phyloP scores from a whole-genome alignment of 2,113 vertebrate genomes.

The Brachirus orientalis region DNA sequence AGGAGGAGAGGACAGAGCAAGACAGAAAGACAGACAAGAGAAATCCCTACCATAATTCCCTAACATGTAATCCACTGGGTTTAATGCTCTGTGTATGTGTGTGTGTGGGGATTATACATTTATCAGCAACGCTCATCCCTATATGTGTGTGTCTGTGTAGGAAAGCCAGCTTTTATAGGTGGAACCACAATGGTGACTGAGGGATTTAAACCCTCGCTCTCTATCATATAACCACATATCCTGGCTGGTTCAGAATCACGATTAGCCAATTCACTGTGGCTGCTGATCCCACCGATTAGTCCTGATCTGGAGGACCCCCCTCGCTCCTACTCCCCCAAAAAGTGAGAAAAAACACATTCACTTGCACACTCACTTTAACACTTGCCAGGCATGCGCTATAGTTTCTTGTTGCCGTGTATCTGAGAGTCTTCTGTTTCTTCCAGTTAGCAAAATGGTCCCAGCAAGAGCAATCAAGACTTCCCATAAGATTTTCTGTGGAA shows the following conservation, averaged over 20 bases:
- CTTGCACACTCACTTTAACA: conserved; percentile 18
- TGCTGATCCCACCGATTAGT: conserved; percentile 69
- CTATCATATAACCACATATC: conserved; percentile 82
- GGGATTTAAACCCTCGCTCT: conserved; percentile 74
- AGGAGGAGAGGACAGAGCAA: conserved; percentile 69
- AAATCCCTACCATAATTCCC: conserved; percentile 82
- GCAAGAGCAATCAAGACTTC: conserved; percentile 30
- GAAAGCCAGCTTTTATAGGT: conserved; percentile 70
- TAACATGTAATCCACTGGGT: conserved; percentile 80
- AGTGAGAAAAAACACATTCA: conserved; percentile 9
- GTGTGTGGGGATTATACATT: conserved; percentile 77
- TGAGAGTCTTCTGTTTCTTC: not conserved
- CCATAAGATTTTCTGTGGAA: conserved; percentile 22
- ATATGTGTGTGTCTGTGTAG: conserved; percentile 37
- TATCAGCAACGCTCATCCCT: conserved; percentile 77
- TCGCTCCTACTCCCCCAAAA: too few relatives aligned
- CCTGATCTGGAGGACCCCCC: conserved; percentile 60
- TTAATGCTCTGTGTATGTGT: conserved; percentile 71
- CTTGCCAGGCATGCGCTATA: conserved; percentile 41
- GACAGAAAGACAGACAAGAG: conserved; percentile 65
- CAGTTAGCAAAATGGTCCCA: conserved; percentile 21
- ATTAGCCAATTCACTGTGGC: conserved; percentile 83
- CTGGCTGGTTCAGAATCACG: conserved; percentile 90
- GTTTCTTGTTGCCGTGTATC: not conserved
- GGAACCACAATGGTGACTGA: conserved; percentile 66